phyloP scores from a whole-genome alignment of 2,797 vertebrate genomes.

The Heliangelus exortis region DNA sequence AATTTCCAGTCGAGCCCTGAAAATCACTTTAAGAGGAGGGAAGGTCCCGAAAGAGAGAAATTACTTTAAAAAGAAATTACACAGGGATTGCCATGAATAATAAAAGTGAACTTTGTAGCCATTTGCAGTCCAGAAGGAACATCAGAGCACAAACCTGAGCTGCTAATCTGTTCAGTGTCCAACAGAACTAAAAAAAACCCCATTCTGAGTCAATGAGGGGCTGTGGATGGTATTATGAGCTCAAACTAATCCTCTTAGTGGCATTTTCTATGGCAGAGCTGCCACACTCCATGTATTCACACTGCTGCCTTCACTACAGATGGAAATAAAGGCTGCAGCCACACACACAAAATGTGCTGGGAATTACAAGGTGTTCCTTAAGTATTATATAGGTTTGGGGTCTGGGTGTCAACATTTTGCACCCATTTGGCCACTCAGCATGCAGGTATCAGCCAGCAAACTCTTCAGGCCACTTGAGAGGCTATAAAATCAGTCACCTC shows the following conservation, averaged over 20 bases:
- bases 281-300: background rate
- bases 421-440: background rate
- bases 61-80: background rate
- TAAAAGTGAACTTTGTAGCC: background rate
- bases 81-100: background rate
- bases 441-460: background rate
- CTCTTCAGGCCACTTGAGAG: background rate
- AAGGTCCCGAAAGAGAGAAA: background rate
- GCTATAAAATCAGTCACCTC: background rate
- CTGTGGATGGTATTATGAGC: background rate
- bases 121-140: background rate
- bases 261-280: background rate
- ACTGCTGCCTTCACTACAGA: background rate
- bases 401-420: background rate
- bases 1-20: background rate
- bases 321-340: background rate
- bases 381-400: background rate
- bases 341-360: background rate
- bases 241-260: slow-evolving; percentile 46
- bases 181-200: background rate
- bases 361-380: background rate
- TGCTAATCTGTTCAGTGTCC: background rate
- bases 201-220: background rate
- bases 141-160: background rate
- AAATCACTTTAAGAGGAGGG: background rate